Evolutionary conservation across 2,797 vertebrate genomes (phyloP), one percentile per base, ranked within the genome.

Genomic region (Tokudaia muenninki): DNA sequence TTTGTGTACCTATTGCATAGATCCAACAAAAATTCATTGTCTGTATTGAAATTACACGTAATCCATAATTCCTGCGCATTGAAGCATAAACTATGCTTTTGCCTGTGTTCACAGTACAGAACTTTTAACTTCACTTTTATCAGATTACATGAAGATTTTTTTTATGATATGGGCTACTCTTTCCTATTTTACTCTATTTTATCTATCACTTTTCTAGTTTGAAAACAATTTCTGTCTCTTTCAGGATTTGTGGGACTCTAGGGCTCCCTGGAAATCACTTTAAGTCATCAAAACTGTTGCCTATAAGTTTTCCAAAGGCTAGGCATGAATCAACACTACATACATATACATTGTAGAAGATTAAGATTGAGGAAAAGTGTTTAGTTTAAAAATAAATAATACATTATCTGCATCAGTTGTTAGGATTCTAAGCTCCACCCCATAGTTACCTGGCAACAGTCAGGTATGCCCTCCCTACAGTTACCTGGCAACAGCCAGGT

Each of bases 181-280:
- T 94, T 87, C 22, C 21, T 55, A 47, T 77, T 16, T 91, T 95
- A 92, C 12, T 84, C 41, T 86, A 55, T 50, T 12, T 17, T 81
- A 92, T 16, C 11, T 31, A 91, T 86, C 63, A 10, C 55, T 78
- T 47, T 82, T 61, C 65, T 61, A 96, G 5, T 83, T 63, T 77
- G 47, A 91, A 86, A 95, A 87, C 82, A 52, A 63, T 67, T 57
- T 22, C 24, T 84, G 21, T 91, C 14, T 94, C 59, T 86, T 90
- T 86, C 29, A 90, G 88, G 59, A 63, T 77, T 50, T 16, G 63
- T 9, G 8, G 47, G 22, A 78, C 24, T 11, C 78, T 17, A 70
- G 6, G 44, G 19, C 44, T 94, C 92, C 44, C n/a, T 16, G 4
- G 14, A 67, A 72, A 47, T 93, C 70, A 47, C 21, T 72, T 82